Evolutionary conservation across 2,888 invertebrate genomes (phyloP).

Genomic region (Rotaria sp.): DNA sequence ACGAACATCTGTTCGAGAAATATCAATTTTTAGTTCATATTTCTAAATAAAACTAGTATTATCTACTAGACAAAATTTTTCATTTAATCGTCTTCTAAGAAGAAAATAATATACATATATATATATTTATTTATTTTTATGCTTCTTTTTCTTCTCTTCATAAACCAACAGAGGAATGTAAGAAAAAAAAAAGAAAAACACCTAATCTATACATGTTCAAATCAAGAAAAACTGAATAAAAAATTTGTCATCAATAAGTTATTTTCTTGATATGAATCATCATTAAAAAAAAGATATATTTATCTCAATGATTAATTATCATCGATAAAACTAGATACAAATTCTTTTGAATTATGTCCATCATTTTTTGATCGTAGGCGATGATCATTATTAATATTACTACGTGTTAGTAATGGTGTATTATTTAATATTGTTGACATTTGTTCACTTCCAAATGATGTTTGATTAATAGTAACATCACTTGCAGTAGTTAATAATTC

Average conservation of each 20-base stretch:
- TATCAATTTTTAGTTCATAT: too few species aligned
- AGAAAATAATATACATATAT: too few species aligned
- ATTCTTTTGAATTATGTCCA: not conserved
- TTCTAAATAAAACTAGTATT: too few species aligned
- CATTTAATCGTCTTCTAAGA: too few species aligned
- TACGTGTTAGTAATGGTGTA: not conserved
- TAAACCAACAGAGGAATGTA: not conserved
- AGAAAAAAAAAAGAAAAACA: not conserved
- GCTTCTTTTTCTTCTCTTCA: not conserved
- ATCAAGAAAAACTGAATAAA: not conserved
- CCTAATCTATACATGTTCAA: not conserved
- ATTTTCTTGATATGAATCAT: not conserved
- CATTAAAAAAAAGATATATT: not conserved
- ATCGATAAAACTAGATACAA: not conserved
- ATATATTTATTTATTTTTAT: not conserved
- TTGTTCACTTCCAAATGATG: not conserved
- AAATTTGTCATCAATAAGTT: not conserved
- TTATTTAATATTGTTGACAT: not conserved
- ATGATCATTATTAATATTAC: not conserved
- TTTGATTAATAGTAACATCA: not conserved
- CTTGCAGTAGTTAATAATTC: not conserved
- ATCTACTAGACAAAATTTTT: too few species aligned
- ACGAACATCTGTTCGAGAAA: too few species aligned
- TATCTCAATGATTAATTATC: not conserved
- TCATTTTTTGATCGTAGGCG: not conserved